Conservation (phyloP, 2,113 vertebrate genomes). For the Cettia cetti region DNA sequence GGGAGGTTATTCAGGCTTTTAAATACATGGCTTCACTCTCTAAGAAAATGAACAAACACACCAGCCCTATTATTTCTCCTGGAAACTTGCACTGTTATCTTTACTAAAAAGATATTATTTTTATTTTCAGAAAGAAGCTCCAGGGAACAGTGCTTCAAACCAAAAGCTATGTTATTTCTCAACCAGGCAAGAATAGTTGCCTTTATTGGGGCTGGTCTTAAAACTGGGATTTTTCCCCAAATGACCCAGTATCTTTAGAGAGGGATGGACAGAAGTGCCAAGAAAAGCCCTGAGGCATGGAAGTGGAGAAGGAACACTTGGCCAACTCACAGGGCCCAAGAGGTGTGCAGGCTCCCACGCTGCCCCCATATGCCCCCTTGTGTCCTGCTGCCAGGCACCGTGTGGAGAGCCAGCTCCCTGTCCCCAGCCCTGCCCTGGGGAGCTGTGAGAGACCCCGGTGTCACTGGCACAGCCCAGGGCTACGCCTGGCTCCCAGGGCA, state of each 20-base stretch:
- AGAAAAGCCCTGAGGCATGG: neutral
- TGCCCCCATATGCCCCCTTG: neutral
- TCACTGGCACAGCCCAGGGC: neutral
- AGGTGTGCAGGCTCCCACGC: neutral
- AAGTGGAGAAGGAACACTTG: neutral
- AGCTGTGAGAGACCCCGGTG: neutral
- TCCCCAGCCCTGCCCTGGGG: neutral
- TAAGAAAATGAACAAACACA: neutral
- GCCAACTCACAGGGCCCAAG: neutral
- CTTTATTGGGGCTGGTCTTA: neutral
- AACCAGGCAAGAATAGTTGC: neutral
- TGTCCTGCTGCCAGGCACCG: accelerated
- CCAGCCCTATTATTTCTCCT: neutral
- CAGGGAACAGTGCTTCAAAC: neutral
- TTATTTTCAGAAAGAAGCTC: neutral
- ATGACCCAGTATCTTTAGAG: neutral
- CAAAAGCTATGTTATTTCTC: neutral
- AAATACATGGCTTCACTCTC: neutral
- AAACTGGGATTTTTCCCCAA: neutral
- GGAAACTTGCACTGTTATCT: neutral
- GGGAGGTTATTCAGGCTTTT: neutral
- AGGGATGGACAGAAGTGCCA: neutral
- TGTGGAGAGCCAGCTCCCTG: neutral
- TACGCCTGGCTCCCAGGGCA: accelerated
- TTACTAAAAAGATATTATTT: neutral